Percentiles rank a stretch among this genome's conserved stretches.
These are phyloP conservation scores for Meandrusa payeni DNA, from an alignment of 2,888 invertebrate species.

Conservation along the genomic window DNA sequence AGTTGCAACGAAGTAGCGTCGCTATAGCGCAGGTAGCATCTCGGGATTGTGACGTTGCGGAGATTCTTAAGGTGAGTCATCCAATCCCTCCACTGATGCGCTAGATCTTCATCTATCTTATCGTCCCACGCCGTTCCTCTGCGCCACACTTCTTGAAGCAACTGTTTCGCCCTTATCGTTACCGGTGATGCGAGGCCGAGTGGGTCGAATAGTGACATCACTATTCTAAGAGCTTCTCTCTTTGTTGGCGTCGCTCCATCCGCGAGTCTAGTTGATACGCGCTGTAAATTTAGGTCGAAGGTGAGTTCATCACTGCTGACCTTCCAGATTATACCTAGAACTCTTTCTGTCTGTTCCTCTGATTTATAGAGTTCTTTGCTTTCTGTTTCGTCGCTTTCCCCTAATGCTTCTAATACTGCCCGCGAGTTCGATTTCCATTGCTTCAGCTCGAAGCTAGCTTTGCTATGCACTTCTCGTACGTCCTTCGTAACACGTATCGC, in stretches of 20 bases:
- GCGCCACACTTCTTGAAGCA: constrained; percentile 25
- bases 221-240: constrained; percentile 19
- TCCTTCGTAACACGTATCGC: constrained; percentile 21
- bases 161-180: constrained; percentile 17
- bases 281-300: neutral
- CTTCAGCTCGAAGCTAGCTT: constrained; percentile 17
- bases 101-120: neutral
- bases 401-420: neutral
- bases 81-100: neutral
- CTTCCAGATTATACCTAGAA: constrained; percentile 27
- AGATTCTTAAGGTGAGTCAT: constrained; percentile 8
- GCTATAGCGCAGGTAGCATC: constrained; percentile 8
- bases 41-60: constrained; percentile 9
- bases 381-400: neutral
- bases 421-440: constrained; percentile 18
- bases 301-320: neutral
- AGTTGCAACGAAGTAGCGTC: constrained; percentile 8
- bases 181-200: constrained; percentile 25
- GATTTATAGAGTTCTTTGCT: neutral
- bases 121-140: constrained; percentile 21
- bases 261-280: neutral
- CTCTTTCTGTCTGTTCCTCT: constrained; percentile 23
- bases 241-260: constrained; percentile 20
- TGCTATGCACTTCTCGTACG: constrained; percentile 12
- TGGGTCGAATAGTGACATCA: constrained; percentile 26